A percentile compares a stretch with the other conserved stretches of the same genome.
Conservation (phyloP, 2,888 invertebrate genomes). For the Abrostola tripartita region DNA sequence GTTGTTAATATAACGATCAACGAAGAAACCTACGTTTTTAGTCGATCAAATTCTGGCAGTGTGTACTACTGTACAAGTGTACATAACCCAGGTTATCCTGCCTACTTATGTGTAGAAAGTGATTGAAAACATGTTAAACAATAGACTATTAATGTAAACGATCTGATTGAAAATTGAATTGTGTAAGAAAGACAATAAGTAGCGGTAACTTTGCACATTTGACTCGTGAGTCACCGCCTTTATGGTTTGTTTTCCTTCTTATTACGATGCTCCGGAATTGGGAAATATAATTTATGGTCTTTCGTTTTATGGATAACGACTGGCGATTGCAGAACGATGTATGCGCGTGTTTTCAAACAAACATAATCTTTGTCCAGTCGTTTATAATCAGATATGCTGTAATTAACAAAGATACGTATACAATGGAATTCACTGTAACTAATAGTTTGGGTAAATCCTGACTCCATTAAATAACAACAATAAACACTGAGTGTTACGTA, state of each 20-base stretch:
- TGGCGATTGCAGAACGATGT: conserved; percentile 35
- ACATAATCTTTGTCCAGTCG: conserved; percentile 15
- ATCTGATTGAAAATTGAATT: conserved; percentile 17
- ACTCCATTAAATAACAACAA: not conserved
- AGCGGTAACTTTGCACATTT: conserved; percentile 27
- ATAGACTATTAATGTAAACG: conserved; percentile 28
- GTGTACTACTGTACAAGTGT: conserved; percentile 19
- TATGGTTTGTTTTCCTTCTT: conserved; percentile 57
- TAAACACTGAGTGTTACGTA: conserved; percentile 5
- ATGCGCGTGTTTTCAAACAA: conserved; percentile 19
- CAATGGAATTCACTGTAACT: too few relatives aligned
- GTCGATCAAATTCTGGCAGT: conserved; percentile 12
- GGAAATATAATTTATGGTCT: conserved; percentile 52
- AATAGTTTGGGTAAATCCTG: not conserved
- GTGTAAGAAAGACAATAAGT: conserved; percentile 27
- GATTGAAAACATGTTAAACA: conserved; percentile 38
- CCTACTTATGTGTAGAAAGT: conserved; percentile 25
- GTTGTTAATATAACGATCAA: conserved; percentile 16
- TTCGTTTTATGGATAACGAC: conserved; percentile 48
- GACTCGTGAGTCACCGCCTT: conserved; percentile 51
- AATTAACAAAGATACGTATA: not conserved
- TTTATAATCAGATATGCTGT: not conserved
- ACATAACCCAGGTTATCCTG: too few relatives aligned
- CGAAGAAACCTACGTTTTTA: not conserved
- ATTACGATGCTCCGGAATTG: conserved; percentile 49